phyloP scores from a whole-genome alignment of 2,113 vertebrate species.

The Chloropsis cyanopogon region DNA sequence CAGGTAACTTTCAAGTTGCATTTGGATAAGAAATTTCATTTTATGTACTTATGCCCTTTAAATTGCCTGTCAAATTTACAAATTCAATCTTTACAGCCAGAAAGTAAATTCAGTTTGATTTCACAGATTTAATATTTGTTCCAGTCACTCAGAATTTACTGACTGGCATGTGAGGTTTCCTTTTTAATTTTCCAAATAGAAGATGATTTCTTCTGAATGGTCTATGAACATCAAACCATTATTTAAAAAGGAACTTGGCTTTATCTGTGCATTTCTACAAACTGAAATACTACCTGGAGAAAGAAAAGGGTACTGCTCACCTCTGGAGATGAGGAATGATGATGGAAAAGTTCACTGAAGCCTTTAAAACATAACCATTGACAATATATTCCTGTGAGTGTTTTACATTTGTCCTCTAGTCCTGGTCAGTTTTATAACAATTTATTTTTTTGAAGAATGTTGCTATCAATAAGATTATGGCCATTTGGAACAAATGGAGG shows the following conservation, averaged over 20 bases:
- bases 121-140: slow-evolving; percentile 66
- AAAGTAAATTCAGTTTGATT: slow-evolving; percentile 74
- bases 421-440: not conserved
- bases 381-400: not conserved
- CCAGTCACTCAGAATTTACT: slow-evolving; percentile 58
- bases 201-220: not conserved
- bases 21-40: slow-evolving; percentile 71
- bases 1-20: slow-evolving; percentile 80
- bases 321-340: not conserved
- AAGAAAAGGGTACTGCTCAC: not conserved
- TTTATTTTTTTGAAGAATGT: not conserved
- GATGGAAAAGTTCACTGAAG: not conserved
- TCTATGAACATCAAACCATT: not conserved
- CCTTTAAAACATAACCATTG: not conserved
- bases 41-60: slow-evolving; percentile 70
- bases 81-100: slow-evolving; percentile 68
- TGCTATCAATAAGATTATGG: not conserved
- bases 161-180: slow-evolving; percentile 3
- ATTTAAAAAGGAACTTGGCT: not conserved
- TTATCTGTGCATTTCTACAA: not conserved
- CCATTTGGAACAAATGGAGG: not conserved
- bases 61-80: slow-evolving; percentile 72
- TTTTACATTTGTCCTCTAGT: not conserved
- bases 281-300: not conserved
- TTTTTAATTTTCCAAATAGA: not conserved